Percentiles rank a stretch among this genome's conserved stretches.
phyloP scores from a whole-genome alignment of 2,888 invertebrate species.

The Bimastos eiseni region DNA sequence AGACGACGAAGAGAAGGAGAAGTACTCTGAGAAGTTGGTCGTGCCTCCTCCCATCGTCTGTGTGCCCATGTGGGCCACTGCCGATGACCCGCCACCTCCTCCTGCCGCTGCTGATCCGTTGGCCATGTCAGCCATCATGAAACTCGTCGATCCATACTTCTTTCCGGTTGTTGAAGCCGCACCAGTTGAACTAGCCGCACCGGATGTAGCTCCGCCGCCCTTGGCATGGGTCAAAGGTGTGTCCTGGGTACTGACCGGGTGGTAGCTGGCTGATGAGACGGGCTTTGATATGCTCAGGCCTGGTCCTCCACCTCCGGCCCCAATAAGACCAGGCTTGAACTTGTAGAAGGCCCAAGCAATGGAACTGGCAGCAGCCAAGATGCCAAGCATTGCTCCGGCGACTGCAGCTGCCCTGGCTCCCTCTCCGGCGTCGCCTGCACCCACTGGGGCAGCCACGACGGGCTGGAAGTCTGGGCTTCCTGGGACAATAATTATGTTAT shows the following conservation, averaged over 20 bases:
- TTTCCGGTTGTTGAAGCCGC: conserved; percentile 30
- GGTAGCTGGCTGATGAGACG: conserved; percentile 19
- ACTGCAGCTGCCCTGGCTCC: conserved; percentile 44
- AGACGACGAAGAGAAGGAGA: conserved; percentile 18
- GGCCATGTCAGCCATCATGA: conserved; percentile 9
- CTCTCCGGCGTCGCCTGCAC: conserved; percentile 25
- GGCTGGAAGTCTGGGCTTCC: conserved; percentile 43
- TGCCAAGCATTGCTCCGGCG: conserved; percentile 46
- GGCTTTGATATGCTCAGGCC: conserved; percentile 50
- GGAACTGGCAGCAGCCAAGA: conserved; percentile 43
- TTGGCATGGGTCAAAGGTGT: not conserved
- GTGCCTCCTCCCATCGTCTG: not conserved
- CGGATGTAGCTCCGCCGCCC: not conserved
- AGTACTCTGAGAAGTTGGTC: conserved; percentile 30
- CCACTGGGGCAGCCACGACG: conserved; percentile 41
- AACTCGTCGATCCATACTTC: conserved; percentile 29
- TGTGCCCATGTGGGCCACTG: conserved; percentile 8
- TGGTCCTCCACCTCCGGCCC: conserved; percentile 19
- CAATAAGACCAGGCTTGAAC: conserved; percentile 45
- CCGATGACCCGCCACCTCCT: conserved; percentile 20
- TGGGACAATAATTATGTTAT: not conserved
- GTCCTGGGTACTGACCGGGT: conserved; percentile 7
- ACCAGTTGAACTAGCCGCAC: not conserved
- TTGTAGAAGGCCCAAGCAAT: conserved; percentile 47
- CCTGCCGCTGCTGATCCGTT: not conserved